Evolutionary conservation across 2,797 vertebrate genomes (phyloP).

Genomic region (Sorex maritimensis): DNA sequence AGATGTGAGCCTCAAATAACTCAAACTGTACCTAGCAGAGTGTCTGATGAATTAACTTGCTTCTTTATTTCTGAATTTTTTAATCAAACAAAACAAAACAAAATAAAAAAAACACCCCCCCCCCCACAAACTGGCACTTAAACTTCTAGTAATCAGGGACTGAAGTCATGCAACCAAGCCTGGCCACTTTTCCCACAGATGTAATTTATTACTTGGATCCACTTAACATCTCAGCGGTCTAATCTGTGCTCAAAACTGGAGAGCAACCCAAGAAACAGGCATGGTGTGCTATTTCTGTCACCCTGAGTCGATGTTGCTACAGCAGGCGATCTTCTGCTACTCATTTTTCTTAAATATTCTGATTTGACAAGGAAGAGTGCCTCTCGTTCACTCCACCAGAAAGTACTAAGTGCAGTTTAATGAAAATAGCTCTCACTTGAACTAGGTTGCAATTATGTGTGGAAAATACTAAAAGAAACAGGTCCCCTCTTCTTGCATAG

Average conservation of each 20-base stretch:
- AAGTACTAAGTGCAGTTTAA: slow-evolving; percentile 3
- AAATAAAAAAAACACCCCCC: neutral
- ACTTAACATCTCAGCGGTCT: neutral
- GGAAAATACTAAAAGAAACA: slow-evolving; percentile 37
- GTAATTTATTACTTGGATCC: neutral
- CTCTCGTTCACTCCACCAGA: rapidly evolving
- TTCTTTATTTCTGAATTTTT: neutral
- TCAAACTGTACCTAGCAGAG: neutral
- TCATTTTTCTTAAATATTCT: slow-evolving; percentile 12
- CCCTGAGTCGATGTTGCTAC: neutral
- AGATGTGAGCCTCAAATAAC: slow-evolving; percentile 20
- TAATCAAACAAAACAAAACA: neutral
- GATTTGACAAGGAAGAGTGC: neutral
- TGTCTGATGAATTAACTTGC: neutral
- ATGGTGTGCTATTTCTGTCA: neutral
- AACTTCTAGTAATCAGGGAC: neutral
- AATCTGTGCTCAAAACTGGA: neutral
- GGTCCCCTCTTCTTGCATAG: slow-evolving; percentile 25
- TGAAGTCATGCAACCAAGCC: neutral
- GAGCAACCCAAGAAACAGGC: neutral
- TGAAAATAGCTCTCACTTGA: slow-evolving; percentile 38
- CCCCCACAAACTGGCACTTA: neutral
- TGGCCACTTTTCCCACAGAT: neutral
- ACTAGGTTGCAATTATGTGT: slow-evolving; percentile 30
- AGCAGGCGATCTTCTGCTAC: neutral